These are phyloP conservation scores for Ictalurus punctatus DNA, from an alignment of 2,113 vertebrate species.

Conservation along the genomic window DNA sequence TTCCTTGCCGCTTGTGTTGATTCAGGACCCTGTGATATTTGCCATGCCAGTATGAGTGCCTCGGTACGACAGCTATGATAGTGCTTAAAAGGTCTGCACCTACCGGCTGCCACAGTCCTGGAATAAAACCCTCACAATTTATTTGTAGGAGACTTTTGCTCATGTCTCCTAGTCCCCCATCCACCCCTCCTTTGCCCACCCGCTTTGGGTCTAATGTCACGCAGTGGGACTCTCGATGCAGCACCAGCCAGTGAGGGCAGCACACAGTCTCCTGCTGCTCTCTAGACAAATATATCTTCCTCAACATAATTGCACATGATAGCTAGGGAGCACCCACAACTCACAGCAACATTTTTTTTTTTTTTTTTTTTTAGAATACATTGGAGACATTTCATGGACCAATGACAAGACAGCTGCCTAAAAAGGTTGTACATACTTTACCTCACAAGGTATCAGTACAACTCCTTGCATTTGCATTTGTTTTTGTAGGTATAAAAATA, in stretches of 20 bases:
- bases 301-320: slow-evolving; percentile 61
- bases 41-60: slow-evolving; percentile 44
- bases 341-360: background rate
- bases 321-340: slow-evolving; percentile 31
- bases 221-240: slow-evolving; percentile 50
- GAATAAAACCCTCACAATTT: slow-evolving; percentile 69
- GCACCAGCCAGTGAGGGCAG: slow-evolving; percentile 46
- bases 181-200: slow-evolving; percentile 38
- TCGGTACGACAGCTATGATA: slow-evolving; percentile 48
- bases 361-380: background rate
- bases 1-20: slow-evolving; percentile 54
- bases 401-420: background rate
- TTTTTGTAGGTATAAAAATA: background rate
- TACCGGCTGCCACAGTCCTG: slow-evolving; percentile 51
- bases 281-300: slow-evolving; percentile 60
- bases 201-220: slow-evolving; percentile 57
- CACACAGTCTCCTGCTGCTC: slow-evolving; percentile 50
- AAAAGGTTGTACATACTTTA: background rate
- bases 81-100: slow-evolving; percentile 59
- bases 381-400: slow-evolving; percentile 10
- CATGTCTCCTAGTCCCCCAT: slow-evolving; percentile 33
- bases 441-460: background rate
- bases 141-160: slow-evolving; percentile 55
- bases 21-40: slow-evolving; percentile 59
- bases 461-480: background rate